Evolutionary conservation across 2,113 vertebrate genomes (phyloP), one percentile per base, ranked within the genome.

Genomic region (Protomyctophum bolini): DNA sequence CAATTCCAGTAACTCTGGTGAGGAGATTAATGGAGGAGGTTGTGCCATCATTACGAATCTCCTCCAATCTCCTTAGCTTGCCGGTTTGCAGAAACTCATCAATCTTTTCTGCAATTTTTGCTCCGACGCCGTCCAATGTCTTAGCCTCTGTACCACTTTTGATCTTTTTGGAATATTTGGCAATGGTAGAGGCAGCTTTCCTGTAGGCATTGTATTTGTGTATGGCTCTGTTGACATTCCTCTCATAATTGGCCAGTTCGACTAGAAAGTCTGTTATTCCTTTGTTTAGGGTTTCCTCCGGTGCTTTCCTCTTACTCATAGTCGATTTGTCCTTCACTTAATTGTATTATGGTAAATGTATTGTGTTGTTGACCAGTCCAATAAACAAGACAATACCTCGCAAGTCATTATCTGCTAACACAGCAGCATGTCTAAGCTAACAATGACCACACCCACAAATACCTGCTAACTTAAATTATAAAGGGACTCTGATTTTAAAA

Each of bases 201-300:
- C 98, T 96, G 95, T 99, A 99, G 0, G 97, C 97, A 70, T 98
- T 99, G 94, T 97, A 98, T 77, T 99, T 99, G 90, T 99, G 98
- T 64, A 98, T 94, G 9, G 97, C 97, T 12, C 97, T 93, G 89
- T 95, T 99, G 70, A 99, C 97, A 81, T 99, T 99, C 88, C 94
- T 96, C 89, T 99, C 98, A 69, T 97, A 99, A 76, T 99, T 98
- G 21, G 97, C 97, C 85, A 99, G 82, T 64, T 99, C 97, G 4
- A 91, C 92, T 15, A 99, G 96, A 86, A 99, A 97, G 86, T 99
- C 97, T 46, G 97, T 99, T 82, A 99, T 98, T 57, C 95, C 97
- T 58, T 95, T 94, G 64, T 99, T 99, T 64, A 92, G 93, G 7
- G 90, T 94, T 83, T 98, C 97, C 86, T 96, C 95, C 0, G 97